Evolutionary conservation across 2,888 invertebrate species (phyloP), one percentile per base, ranked within the genome.

Genomic region (Linnaemya vulpina): DNA sequence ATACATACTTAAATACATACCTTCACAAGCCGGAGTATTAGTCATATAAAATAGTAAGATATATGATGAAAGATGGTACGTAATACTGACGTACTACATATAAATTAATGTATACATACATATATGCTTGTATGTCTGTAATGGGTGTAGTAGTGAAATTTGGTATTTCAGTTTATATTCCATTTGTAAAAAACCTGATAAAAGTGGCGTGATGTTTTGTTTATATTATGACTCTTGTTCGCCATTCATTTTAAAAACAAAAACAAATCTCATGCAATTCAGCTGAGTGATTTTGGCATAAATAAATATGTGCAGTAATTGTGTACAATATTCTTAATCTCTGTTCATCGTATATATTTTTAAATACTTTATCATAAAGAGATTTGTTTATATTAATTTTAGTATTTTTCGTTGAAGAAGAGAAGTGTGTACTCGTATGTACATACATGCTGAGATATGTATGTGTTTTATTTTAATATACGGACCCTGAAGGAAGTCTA

Each of bases 201-300:
- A 84, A 76, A 80, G 75, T 84, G 84, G 84, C 80, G 76, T 84
- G 80, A 80, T 84, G 43, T 80, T 80, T 84, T 79, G 71, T 55
- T 79, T 73, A 43, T 53, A 49, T 49, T 70, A 67, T 67, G 25
- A 67, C 46, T 53, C 49, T 46, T 15, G 22, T 70, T 51, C 35
- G 15, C 20, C 58, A 40, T 20, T 40, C 62, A 7, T 15, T 46
- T 43, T 55, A 43, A 25, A 70, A 62, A 51, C 30, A 70, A 62
- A 76, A 68, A 68, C 49, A 68, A 77, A 77, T 77, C 58, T 60
- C 77, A 68, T 77, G 77, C 58, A 77, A 68, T 25, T 60, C 40
- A 58, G 30, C n/a, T 49, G 49, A 49, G 60, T 9, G 46, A 58
- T 67, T 60, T 75, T 43, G 35, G 55, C 35, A 22, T 55, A 30